These are phyloP conservation scores for Drosophila melanogaster DNA, from an alignment of 1,140 invertebrate species.

Conservation along the genomic window Release_6_plus_ISO1_MT NT_033777.3:4851001-4851500, in stretches of 20 bases:
- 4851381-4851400: constrained; percentile 35
- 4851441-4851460: constrained; percentile 56
- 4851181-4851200: constrained; percentile 2
- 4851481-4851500: constrained; percentile 16
- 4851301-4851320: constrained; percentile 63
- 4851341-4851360: constrained; percentile 49
- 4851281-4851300: constrained; percentile 36
- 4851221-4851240: constrained; percentile 70
- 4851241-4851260: constrained; percentile 78
- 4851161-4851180: constrained; percentile 27
- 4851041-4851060: constrained; percentile 9
- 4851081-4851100: constrained; percentile 70
- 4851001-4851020: constrained; percentile 50
- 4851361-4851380: constrained; percentile 31
- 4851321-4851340: constrained; percentile 45
- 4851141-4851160: constrained; percentile 71
- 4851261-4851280: constrained; percentile 68
- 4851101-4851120: constrained; percentile 73
- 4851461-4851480: constrained; percentile 72
- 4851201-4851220: background rate
- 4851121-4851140: constrained; percentile 60
- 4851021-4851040: constrained; percentile 11
- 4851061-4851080: constrained; percentile 69
- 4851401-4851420: constrained; percentile 53
- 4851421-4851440: constrained; percentile 79